Conservation (phyloP, 2,888 invertebrate genomes). For the Tenodera sinensis region DNA sequence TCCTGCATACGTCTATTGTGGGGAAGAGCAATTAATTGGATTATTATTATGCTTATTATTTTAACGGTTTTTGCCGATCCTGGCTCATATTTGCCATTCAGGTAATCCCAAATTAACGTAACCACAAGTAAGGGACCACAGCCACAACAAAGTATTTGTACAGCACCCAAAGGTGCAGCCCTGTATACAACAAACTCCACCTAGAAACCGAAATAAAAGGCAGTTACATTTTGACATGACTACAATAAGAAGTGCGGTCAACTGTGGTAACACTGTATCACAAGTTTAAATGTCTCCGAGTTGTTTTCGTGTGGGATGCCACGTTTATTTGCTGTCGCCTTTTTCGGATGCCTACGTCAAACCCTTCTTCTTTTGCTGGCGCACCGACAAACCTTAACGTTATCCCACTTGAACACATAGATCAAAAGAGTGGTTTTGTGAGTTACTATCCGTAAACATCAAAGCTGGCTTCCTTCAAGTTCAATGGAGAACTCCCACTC, state of each 20-base stretch:
- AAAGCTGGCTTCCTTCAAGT: not conserved
- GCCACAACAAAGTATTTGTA: no score
- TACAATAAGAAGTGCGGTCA: not conserved
- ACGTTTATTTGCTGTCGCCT: not conserved
- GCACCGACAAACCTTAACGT: not conserved
- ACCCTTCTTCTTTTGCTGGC: not conserved
- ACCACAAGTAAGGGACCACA: no score
- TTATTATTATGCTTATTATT: no score
- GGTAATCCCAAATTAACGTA: no score
- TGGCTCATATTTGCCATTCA: no score
- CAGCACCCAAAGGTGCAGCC: not conserved
- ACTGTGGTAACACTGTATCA: not conserved
- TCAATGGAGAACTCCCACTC: not conserved
- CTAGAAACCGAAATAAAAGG: not conserved
- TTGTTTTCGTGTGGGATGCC: not conserved
- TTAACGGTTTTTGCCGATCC: no score
- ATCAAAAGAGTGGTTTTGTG: not conserved
- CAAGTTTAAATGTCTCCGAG: not conserved
- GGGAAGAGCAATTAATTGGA: no score
- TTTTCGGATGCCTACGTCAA: not conserved
- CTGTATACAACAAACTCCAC: not conserved
- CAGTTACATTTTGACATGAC: not conserved
- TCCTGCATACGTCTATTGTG: no score
- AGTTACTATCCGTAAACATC: not conserved
- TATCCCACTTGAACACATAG: not conserved